Percentiles rank a stretch among this genome's conserved stretches.
phyloP scores from a whole-genome alignment of 2,797 vertebrate species.

The Dicrostonyx torquatus region DNA sequence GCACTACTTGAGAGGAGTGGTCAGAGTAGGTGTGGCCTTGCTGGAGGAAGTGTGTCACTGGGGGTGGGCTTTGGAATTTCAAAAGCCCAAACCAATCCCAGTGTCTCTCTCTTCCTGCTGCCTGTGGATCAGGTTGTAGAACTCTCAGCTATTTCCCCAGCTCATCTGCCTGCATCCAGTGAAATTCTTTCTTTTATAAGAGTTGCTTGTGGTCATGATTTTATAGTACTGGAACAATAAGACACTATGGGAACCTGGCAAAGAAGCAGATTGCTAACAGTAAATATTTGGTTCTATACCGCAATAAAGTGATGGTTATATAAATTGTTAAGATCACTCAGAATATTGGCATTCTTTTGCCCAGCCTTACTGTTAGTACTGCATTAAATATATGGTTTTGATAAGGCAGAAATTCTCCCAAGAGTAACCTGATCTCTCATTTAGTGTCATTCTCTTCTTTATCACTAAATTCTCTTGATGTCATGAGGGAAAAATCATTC shows the following conservation, averaged over 20 bases:
- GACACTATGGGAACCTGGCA: conserved; percentile 80
- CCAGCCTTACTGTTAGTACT: conserved; percentile 64
- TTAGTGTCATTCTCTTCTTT: not conserved
- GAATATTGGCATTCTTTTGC: conserved; percentile 76
- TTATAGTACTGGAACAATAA: not conserved
- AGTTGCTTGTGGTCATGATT: not conserved
- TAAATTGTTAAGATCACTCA: conserved; percentile 81
- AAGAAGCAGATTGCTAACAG: conserved; percentile 83
- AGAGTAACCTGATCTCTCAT: conserved; percentile 48
- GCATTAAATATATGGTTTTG: conserved; percentile 71
- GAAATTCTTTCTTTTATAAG: not conserved
- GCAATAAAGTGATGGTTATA: conserved; percentile 81
- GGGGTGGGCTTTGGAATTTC: no score
- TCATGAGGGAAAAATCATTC: not conserved
- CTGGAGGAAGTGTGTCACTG: no score
- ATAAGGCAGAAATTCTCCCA: conserved; percentile 64
- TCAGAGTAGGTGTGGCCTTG: not conserved
- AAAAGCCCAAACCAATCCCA: not conserved
- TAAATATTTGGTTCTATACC: conserved; percentile 78
- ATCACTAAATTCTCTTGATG: not conserved
- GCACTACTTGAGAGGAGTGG: not conserved
- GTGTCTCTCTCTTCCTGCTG: not conserved
- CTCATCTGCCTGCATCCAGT: not conserved
- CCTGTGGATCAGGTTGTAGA: not conserved
- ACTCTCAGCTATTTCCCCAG: not conserved